phyloP scores from a whole-genome alignment of 2,797 vertebrate genomes.

The Aldrovandia affinis region DNA sequence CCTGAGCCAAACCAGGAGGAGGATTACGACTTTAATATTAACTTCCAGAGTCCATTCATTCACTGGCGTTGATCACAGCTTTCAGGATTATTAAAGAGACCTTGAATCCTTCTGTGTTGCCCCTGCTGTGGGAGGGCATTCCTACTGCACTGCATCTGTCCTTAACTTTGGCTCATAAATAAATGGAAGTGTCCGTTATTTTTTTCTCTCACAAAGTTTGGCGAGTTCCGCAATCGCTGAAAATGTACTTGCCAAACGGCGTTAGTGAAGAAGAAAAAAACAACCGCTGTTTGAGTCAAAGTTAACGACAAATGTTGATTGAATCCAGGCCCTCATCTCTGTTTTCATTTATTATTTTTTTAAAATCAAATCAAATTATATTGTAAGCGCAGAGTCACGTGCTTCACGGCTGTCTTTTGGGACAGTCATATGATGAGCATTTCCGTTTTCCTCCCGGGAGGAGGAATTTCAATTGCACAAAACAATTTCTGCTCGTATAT shows the following conservation, averaged over 20 bases:
- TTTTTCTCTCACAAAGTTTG: no score
- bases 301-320: not conserved
- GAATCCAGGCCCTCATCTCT: not conserved
- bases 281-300: not conserved
- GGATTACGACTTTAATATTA: not conserved
- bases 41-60: not conserved
- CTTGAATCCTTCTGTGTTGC: not conserved
- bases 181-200: no score
- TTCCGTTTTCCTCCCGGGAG: conserved; percentile 5
- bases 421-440: not conserved
- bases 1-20: not conserved
- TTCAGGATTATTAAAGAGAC: not conserved
- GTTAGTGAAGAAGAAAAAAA: no score
- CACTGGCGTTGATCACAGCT: not conserved
- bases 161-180: no score
- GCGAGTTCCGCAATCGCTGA: not conserved
- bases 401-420: not conserved
- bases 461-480: conserved; percentile 27
- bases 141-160: no score
- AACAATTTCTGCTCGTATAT: conserved; percentile 27
- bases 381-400: not conserved
- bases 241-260: not conserved
- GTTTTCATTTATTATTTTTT: not conserved
- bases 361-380: not conserved
- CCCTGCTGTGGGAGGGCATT: not conserved